A percentile compares a stretch with the other conserved stretches of the same genome.
These are phyloP conservation scores for Hofmannophila pseudospretella DNA, from an alignment of 2,888 invertebrate species.

Conservation along the genomic window DNA sequence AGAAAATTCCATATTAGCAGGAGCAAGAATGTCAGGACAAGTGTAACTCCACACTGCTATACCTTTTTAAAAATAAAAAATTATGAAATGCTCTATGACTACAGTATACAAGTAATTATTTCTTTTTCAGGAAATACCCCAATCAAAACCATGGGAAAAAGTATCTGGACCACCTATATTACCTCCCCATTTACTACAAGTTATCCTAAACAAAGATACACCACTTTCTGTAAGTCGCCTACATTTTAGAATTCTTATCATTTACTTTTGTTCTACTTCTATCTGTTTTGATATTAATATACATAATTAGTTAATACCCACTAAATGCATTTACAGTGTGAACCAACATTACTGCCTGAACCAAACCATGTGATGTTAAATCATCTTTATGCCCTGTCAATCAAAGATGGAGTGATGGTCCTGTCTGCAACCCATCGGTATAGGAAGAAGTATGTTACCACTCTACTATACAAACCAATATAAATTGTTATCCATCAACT, in stretches of 20 bases:
- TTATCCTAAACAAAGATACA: constrained; percentile 99
- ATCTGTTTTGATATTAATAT: no score
- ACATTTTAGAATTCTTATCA: no score
- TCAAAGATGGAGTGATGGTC: constrained; percentile 99
- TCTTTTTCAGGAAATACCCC: constrained; percentile 87
- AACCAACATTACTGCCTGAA: constrained; percentile 98
- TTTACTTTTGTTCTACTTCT: no score
- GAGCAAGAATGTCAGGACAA: no score
- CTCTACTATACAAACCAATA: constrained; percentile 95
- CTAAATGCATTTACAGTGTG: constrained; percentile 84
- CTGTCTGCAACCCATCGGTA: constrained; percentile 98
- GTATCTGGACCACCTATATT: constrained; percentile 96
- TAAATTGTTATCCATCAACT: no score
- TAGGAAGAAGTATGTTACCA: constrained; percentile 99
- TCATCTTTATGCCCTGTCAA: constrained; percentile 99
- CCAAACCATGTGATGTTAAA: constrained; percentile 99
- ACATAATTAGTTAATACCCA: no score
- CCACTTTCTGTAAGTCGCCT: constrained; percentile 90
- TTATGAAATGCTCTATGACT: no score
- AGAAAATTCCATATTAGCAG: no score
- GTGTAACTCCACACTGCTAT: no score
- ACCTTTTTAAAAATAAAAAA: no score
- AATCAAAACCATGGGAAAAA: constrained; percentile 94
- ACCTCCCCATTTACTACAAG: constrained; percentile 98
- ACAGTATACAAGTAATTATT: constrained; percentile 75